Conservation (phyloP, 2,888 invertebrate species). For the Germaria angustata region DNA sequence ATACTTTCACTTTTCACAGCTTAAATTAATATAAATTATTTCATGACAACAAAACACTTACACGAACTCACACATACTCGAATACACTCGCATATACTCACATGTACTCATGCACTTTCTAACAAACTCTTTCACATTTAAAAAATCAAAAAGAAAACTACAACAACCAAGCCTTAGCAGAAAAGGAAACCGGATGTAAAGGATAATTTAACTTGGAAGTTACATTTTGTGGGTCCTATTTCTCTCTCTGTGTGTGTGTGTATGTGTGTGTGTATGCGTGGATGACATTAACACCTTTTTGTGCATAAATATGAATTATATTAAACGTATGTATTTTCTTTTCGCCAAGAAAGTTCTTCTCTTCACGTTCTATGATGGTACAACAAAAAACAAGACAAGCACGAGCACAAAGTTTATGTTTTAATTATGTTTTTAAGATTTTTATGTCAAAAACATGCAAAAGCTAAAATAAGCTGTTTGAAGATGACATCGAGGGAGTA, state of each 20-base stretch:
- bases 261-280: slow-evolving; percentile 1
- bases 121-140: slow-evolving; percentile 14
- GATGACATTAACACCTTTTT: slow-evolving; percentile 44
- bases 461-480: slow-evolving; percentile 12
- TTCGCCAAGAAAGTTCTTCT: not conserved
- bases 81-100: no score
- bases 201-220: slow-evolving; percentile 64
- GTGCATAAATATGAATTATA: slow-evolving; percentile 46
- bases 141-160: not conserved
- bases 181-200: slow-evolving; percentile 59
- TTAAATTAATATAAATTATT: slow-evolving; percentile 72
- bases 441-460: slow-evolving; percentile 22
- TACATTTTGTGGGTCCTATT: not conserved
- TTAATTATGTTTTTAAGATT: slow-evolving; percentile 39
- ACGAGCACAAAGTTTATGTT: slow-evolving; percentile 23
- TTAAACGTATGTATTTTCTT: slow-evolving; percentile 37
- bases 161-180: not conserved
- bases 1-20: slow-evolving; percentile 72
- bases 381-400: not conserved
- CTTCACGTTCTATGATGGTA: not conserved
- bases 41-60: slow-evolving; percentile 31
- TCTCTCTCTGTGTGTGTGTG: not conserved
- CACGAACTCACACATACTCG: not conserved
- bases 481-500: not conserved
- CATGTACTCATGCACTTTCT: not conserved